A percentile compares a stretch with the other conserved stretches of the same genome.
Evolutionary conservation across 2,113 vertebrate species (phyloP).

Genomic region (Oncorhynchus tshawytscha): DNA sequence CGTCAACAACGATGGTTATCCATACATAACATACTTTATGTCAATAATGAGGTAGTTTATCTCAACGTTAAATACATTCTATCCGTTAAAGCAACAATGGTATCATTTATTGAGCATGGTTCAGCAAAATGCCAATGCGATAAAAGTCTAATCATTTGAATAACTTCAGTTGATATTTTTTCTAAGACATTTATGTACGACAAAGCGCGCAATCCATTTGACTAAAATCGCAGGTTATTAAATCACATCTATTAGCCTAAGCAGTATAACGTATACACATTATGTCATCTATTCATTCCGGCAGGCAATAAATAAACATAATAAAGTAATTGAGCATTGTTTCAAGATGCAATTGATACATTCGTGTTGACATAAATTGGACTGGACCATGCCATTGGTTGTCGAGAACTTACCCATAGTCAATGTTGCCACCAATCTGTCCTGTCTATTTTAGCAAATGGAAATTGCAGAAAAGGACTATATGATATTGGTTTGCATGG

Average conservation of each 20-base stretch:
- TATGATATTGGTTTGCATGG: too few species aligned
- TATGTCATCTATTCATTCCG: neutral
- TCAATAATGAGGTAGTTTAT: constrained; percentile 56
- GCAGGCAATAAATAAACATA: neutral
- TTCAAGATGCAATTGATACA: too few species aligned
- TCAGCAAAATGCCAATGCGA: constrained; percentile 68
- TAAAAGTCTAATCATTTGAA: constrained; percentile 68
- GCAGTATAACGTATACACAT: constrained; percentile 8
- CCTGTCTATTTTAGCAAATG: too few species aligned
- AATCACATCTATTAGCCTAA: constrained; percentile 13
- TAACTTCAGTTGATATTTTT: constrained; percentile 54
- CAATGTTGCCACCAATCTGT: too few species aligned
- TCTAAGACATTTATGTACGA: constrained; percentile 44
- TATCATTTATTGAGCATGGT: constrained; percentile 45
- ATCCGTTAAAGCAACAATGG: constrained; percentile 50
- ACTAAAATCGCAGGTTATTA: constrained; percentile 41
- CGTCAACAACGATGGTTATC: constrained; percentile 35
- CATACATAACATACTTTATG: constrained; percentile 11
- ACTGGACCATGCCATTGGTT: too few species aligned
- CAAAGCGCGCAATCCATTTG: constrained; percentile 56
- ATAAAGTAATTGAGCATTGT: neutral
- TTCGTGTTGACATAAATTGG: too few species aligned
- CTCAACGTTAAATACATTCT: constrained; percentile 35
- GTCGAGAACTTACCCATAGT: too few species aligned
- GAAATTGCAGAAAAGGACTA: too few species aligned